phyloP scores from a whole-genome alignment of 2,888 invertebrate genomes.

The Polyommatus icarus region DNA sequence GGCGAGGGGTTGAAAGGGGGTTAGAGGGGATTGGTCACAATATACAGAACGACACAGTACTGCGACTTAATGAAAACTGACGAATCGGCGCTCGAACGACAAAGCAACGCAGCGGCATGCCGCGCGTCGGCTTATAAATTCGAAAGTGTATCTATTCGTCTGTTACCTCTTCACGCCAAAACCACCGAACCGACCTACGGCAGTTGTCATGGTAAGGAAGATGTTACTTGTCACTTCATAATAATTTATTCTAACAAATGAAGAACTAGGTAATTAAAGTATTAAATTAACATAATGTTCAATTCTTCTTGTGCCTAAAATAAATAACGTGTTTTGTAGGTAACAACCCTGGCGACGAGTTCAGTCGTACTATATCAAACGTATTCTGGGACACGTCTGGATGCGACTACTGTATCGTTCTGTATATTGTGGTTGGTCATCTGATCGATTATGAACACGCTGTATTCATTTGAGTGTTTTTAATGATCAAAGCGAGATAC shows the following conservation, averaged over 20 bases:
- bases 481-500: conserved; percentile 37
- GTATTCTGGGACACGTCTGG: not conserved
- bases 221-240: no score
- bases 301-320: no score
- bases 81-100: not conserved
- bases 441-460: conserved; percentile 63
- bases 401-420: not conserved
- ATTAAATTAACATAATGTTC: no score
- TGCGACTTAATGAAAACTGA: not conserved
- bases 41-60: not conserved
- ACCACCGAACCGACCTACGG: no score
- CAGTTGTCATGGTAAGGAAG: no score
- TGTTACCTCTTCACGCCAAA: no score
- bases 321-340: not conserved
- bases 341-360: not conserved
- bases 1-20: conserved; percentile 55
- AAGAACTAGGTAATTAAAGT: no score
- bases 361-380: not conserved
- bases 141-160: no score
- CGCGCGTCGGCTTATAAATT: no score
- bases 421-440: conserved; percentile 51
- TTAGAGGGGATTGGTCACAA: not conserved
- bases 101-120: no score
- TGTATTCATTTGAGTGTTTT: conserved; percentile 50
- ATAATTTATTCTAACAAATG: no score